A percentile compares a stretch with the other conserved stretches of the same genome.
phyloP scores from a whole-genome alignment of 2,888 invertebrate species.

The Chymomyza procnemis region DNA sequence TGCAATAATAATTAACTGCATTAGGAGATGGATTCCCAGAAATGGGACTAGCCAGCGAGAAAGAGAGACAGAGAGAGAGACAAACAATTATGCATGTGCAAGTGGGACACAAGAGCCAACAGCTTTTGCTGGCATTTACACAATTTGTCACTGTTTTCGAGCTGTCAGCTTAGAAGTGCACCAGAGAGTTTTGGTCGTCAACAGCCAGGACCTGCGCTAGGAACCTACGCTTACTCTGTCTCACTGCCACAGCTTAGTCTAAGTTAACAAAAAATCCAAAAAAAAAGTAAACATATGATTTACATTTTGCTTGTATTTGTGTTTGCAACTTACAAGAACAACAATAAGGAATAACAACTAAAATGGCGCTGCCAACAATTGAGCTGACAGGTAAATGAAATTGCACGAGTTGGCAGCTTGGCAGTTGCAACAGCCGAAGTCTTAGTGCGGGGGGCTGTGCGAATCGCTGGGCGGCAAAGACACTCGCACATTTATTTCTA shows the following conservation, averaged over 20 bases:
- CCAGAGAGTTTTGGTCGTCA: conserved; percentile 11
- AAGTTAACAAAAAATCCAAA: not conserved
- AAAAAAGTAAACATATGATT: not conserved
- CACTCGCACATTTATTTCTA: conserved; percentile 1
- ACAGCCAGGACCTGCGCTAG: no score
- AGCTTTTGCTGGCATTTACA: conserved; percentile 66
- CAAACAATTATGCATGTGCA: not conserved
- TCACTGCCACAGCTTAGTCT: not conserved
- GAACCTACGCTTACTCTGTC: not conserved
- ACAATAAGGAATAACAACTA: conserved; percentile 10
- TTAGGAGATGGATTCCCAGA: conserved; percentile 21
- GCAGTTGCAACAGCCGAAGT: not conserved
- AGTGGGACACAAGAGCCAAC: conserved; percentile 26
- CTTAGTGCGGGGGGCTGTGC: no score
- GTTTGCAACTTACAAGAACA: not conserved
- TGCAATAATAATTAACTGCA: conserved; percentile 67
- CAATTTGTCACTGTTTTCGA: conserved; percentile 61
- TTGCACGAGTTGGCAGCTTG: conserved; percentile 33
- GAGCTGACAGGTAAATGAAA: conserved; percentile 64
- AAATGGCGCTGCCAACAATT: conserved; percentile 34
- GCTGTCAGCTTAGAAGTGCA: conserved; percentile 37
- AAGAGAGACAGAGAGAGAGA: not conserved
- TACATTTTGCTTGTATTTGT: not conserved
- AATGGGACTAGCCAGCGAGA: not conserved
- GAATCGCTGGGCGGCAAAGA: not conserved